Conservation (phyloP, 1,140 invertebrate genomes). For the Metaphire vulgaris region DNA sequence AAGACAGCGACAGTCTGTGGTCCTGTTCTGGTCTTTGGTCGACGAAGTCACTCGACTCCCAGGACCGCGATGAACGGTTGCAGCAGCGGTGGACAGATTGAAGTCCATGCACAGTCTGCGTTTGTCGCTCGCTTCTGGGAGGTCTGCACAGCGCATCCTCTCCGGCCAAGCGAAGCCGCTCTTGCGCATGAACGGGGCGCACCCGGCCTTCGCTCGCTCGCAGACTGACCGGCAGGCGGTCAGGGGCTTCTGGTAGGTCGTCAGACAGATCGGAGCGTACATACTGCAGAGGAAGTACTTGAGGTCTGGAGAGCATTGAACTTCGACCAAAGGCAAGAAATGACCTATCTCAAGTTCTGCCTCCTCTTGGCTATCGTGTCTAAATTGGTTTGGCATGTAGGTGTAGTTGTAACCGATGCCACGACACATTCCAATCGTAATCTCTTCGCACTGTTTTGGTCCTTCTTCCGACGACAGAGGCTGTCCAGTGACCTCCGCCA, state of each 20-base stretch:
- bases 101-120: conserved; percentile 83
- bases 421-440: conserved; percentile 52
- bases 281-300: conserved; percentile 52
- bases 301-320: conserved; percentile 51
- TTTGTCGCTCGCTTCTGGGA: conserved; percentile 71
- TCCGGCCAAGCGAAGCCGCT: conserved; percentile 97
- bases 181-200: conserved; percentile 89
- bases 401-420: conserved; percentile 52
- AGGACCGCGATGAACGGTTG: conserved; percentile 43
- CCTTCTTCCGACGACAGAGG: too few relatives aligned
- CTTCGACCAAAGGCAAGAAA: conserved; percentile 51
- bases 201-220: conserved; percentile 72
- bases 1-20: conserved; percentile 72
- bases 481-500: too few relatives aligned
- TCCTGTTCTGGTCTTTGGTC: conserved; percentile 50
- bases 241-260: conserved; percentile 48
- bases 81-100: conserved; percentile 17
- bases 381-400: conserved; percentile 53
- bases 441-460: conserved; percentile 50
- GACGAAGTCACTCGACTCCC: conserved; percentile 3
- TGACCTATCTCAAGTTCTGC: too few relatives aligned
- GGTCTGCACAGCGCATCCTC: conserved; percentile 81
- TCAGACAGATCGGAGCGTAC: conserved; percentile 64
- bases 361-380: conserved; percentile 52
- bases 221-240: conserved; percentile 55